Evolutionary conservation across 2,888 invertebrate genomes (phyloP), one percentile per base, ranked within the genome.

Genomic region (Eupithecia subumbrata): DNA sequence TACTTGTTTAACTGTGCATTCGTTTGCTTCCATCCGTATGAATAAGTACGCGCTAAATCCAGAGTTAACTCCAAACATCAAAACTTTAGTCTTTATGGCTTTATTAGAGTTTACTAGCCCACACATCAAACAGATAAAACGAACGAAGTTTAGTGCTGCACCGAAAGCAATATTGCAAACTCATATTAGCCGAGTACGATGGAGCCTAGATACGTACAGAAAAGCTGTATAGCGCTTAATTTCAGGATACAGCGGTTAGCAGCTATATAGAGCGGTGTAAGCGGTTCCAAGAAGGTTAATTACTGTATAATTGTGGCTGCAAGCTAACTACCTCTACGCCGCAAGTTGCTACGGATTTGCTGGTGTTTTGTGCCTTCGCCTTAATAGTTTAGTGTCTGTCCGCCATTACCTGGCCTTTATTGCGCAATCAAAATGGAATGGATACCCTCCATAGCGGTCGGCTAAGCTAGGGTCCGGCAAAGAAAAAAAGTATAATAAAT

Each of bases 261-360:
- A 69, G 69, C 34, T 64, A 64, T 64, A 64, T 64, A 64, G 30
- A 64, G 71, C 72, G 45, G 16, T 48, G 52, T 52, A 69, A 68
- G 45, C 68, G 45, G 71, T 71, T 68, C 60, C 40, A 64, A 72
- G 71, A 72, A 75, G 75, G 75, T 75, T 75, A 75, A 75, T 75
- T 72, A 69, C 75, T 43, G 75, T 75, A 56, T 75, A 75, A 75
- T 72, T 69, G 73, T 63, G 73, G 72, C 72, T 25, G 72, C 52
- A 67, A 67, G 37, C 40, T 67, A 69, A 75, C 75, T 69, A 69
- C 75, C 72, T 72, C 45, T n/a, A 40, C 43, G 40, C 72, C 72
- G 72, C 72, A 72, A 66, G 66, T 72, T 30, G 43, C 63, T 25
- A 60, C 71, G 45, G 71, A 71, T 71, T 63, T 60, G 60, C 60